Evolutionary conservation across 2,797 vertebrate species (phyloP), one percentile per base, ranked within the genome.

Genomic region (Rhynchotus rufescens): DNA sequence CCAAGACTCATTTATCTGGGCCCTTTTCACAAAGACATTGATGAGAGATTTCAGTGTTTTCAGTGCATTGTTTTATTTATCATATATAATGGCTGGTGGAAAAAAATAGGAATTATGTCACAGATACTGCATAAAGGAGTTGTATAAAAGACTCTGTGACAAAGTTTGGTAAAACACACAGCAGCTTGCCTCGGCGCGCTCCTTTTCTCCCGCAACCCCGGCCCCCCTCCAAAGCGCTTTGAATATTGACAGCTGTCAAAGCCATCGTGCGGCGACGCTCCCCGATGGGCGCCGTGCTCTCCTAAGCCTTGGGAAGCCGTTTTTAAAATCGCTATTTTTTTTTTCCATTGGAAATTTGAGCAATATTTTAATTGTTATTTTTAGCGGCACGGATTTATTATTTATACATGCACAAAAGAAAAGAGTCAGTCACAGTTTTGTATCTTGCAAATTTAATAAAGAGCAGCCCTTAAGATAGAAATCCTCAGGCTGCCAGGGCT

Each of bases 21-120:
- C 98, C 98, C 98, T 99, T 99, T 99, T 99, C 98, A 99, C 98
- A 98, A 98, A 98, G 99, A 99, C 99, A 98, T 98, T 99, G 99
- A 99, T 99, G 99, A 99, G 99, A 98, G 98, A 98, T 98, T 98
- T 98, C 98, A 98, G 98, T 97, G 97, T 97, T 98, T 98, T 98
- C 97, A 95, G 95, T 90, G 96, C 97, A 97, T 98, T 98, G 98
- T 98, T 98, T 98, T 98, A 98, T 98, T 98, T 98, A 97, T 98
- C 97, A 97, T 97, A 97, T 97, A 97, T 98, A 97, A 98, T 97
- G 96, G 97, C 96, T 97, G 94, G 95, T 82, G 94, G 80, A 95
- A 97, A 96, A 96, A 97, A 96, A 93, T 86, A 93, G 96, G 97
- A 96, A 97, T 98, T 97, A 97, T 97, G 97, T 98, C 97, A 97